Evolutionary conservation across 2,113 vertebrate genomes (phyloP).

Genomic region (Phylloscopus trochilus): DNA sequence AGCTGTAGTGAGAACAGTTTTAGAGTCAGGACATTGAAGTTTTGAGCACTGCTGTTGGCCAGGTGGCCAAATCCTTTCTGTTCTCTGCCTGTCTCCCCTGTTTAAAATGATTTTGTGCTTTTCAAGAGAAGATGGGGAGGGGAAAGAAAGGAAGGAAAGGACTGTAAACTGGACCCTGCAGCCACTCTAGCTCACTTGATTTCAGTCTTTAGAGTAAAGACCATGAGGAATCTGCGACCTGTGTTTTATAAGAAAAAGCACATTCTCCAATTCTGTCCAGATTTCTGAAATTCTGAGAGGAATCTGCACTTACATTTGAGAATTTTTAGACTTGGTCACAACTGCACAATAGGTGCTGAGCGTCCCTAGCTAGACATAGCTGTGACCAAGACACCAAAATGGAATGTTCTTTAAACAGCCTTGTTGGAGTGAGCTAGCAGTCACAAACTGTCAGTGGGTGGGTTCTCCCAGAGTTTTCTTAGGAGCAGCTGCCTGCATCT

Average conservation of each 20-base stretch:
- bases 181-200: not conserved
- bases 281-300: not conserved
- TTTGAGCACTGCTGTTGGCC: not conserved
- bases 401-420: not conserved
- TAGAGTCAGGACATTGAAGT: fast-evolving
- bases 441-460: fast-evolving
- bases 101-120: not conserved
- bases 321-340: not conserved
- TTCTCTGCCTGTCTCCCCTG: not conserved
- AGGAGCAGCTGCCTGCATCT: not conserved
- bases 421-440: not conserved
- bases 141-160: not conserved
- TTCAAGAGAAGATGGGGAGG: not conserved
- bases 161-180: not conserved
- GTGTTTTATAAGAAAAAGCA: not conserved
- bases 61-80: not conserved
- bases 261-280: not conserved
- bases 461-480: not conserved
- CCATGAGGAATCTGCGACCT: fast-evolving
- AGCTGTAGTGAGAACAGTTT: not conserved
- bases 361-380: not conserved
- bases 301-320: not conserved
- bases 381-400: not conserved
- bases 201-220: not conserved
- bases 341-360: fast-evolving